Percentiles rank a stretch among this genome's conserved stretches.
phyloP scores from a whole-genome alignment of 2,797 vertebrate species.

The Lithobates sylvaticus region DNA sequence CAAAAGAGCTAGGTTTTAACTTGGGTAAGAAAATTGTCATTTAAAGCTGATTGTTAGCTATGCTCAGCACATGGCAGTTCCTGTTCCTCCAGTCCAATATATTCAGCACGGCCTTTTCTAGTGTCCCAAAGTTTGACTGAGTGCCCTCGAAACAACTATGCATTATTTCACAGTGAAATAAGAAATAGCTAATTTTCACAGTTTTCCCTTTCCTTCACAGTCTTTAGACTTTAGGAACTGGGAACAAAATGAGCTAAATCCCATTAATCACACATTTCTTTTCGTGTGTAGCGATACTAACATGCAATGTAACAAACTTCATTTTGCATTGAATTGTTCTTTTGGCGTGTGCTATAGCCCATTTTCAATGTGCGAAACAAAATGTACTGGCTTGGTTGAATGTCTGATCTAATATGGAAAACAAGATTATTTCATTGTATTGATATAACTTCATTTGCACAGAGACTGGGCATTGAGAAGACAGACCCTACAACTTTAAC shows the following conservation, averaged over 20 bases:
- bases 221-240: background rate
- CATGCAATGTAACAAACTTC: background rate
- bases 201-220: background rate
- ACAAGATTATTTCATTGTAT: slow-evolving; percentile 8
- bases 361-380: background rate
- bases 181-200: no score
- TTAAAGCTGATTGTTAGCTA: no score
- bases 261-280: background rate
- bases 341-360: background rate
- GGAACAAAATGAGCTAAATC: background rate
- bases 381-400: slow-evolving; percentile 8
- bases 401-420: background rate
- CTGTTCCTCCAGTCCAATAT: no score
- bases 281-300: background rate
- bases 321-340: background rate
- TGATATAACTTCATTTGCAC: slow-evolving; percentile 51
- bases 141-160: no score
- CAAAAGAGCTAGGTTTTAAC: no score
- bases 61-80: no score
- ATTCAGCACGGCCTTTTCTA: no score
- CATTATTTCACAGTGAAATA: no score
- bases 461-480: slow-evolving; percentile 95
- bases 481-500: slow-evolving; percentile 86
- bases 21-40: no score
- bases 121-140: no score